These are phyloP conservation scores for Hyla sarda DNA, from an alignment of 2,113 vertebrate species.

Conservation along the genomic window DNA sequence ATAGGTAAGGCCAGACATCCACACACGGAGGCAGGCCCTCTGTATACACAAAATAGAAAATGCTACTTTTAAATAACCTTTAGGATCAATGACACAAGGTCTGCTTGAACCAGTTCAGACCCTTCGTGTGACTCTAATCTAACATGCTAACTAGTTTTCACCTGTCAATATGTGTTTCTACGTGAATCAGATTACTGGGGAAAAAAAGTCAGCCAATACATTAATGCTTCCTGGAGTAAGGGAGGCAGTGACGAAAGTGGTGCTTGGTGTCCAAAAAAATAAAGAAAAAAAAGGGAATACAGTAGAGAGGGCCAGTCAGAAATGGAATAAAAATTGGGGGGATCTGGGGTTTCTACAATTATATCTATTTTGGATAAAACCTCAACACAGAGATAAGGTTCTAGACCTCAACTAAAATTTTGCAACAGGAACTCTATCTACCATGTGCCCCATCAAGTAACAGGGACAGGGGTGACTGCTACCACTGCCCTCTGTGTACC, in stretches of 20 bases:
- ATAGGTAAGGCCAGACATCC: constrained; percentile 9
- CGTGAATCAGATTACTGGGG: background rate
- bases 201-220: background rate
- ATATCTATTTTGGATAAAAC: background rate
- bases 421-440: no score
- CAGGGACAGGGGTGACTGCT: no score
- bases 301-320: background rate
- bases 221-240: background rate
- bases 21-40: constrained; percentile 8
- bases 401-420: no score
- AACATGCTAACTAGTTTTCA: background rate
- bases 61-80: constrained; percentile 51
- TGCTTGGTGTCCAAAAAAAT: background rate
- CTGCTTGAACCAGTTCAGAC: constrained; percentile 24
- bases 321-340: background rate
- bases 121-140: background rate
- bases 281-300: background rate
- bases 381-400: background rate
- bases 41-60: constrained; percentile 59
- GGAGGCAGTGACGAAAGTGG: background rate
- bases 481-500: no score
- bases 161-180: background rate
- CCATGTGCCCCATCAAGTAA: no score
- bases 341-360: background rate
- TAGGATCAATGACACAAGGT: background rate